A percentile compares a stretch with the other conserved stretches of the same genome.
phyloP scores from a whole-genome alignment of 2,888 invertebrate genomes.

The Carterocephalus palaemon region DNA sequence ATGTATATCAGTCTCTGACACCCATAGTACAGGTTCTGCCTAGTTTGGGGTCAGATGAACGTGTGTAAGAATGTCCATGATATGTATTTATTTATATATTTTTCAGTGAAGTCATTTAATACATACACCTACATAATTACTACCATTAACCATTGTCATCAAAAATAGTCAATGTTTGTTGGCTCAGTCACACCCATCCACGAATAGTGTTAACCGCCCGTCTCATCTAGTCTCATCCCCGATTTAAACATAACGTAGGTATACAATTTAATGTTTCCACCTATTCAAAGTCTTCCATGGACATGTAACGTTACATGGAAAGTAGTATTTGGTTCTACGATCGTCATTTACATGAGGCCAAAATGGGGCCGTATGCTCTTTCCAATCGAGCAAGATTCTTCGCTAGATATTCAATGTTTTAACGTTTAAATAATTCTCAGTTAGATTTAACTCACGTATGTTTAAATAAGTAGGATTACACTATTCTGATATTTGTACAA shows the following conservation, averaged over 20 bases:
- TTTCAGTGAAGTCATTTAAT: no score
- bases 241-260: no score
- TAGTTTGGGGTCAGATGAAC: no score
- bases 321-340: slow-evolving; percentile 7
- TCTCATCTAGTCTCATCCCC: no score
- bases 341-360: neutral
- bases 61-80: no score
- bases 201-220: no score
- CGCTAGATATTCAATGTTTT: neutral
- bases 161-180: neutral
- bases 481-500: slow-evolving; percentile 1
- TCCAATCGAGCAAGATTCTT: neutral
- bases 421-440: slow-evolving; percentile 6
- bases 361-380: neutral
- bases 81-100: no score
- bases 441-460: slow-evolving; percentile 5
- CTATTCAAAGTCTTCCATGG: slow-evolving; percentile 53
- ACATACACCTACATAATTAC: no score
- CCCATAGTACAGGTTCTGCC: no score
- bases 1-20: no score
- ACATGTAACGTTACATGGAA: slow-evolving; percentile 31
- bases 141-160: no score
- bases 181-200: no score
- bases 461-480: slow-evolving; percentile 3
- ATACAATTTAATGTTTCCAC: slow-evolving; percentile 31